phyloP scores from a whole-genome alignment of 2,113 vertebrate species.

The Apodemus sylvaticus region DNA sequence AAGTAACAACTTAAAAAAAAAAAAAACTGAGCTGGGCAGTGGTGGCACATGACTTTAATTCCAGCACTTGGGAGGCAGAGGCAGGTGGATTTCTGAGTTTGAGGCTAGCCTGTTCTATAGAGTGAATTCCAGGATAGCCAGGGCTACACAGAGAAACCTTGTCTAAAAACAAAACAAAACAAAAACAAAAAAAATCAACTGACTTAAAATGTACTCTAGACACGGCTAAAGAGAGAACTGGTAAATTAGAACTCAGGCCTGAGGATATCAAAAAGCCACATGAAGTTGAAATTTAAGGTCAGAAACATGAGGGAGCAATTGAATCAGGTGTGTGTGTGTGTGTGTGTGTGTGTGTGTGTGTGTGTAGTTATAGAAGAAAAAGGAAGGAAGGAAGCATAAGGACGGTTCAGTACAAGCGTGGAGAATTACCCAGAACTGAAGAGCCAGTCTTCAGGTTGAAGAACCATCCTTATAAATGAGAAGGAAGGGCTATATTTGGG shows the following conservation, averaged over 20 bases:
- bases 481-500: not conserved
- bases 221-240: not conserved
- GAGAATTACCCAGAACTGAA: not conserved
- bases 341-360: too few species aligned
- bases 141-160: too few species aligned
- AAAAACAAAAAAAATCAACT: not conserved
- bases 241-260: not conserved
- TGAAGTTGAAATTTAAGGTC: too few species aligned
- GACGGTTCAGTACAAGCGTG: not conserved
- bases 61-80: too few species aligned
- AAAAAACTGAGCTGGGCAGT: too few species aligned
- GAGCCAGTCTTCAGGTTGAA: not conserved
- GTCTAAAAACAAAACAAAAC: too few species aligned
- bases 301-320: rapidly evolving
- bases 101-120: too few species aligned
- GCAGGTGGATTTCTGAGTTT: too few species aligned
- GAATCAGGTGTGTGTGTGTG: too few species aligned
- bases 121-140: too few species aligned
- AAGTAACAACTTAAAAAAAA: not conserved
- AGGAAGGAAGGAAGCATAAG: rapidly evolving
- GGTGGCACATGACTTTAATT: too few species aligned
- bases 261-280: not conserved
- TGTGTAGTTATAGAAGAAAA: not conserved
- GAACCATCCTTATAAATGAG: not conserved
- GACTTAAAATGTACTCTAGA: not conserved